phyloP scores from a whole-genome alignment of 2,113 vertebrate species.

The Chamaetylas fuelleborni region DNA sequence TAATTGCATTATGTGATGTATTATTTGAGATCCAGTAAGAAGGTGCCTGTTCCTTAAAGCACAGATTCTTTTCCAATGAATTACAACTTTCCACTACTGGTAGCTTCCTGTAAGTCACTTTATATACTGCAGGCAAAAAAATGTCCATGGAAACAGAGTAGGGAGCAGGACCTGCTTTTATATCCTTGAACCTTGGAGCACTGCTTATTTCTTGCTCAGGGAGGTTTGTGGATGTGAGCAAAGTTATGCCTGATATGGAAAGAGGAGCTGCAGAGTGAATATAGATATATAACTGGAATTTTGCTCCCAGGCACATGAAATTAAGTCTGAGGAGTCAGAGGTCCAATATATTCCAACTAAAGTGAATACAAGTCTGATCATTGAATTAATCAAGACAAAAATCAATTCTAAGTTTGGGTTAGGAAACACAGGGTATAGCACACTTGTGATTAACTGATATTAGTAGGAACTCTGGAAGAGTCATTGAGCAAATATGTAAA shows the following conservation, averaged over 20 bases:
- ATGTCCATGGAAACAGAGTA: not conserved
- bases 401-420: not conserved
- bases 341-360: not conserved
- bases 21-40: slow-evolving; percentile 52
- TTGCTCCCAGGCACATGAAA: slow-evolving; percentile 16
- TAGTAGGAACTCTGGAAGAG: not conserved
- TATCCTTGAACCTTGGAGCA: not conserved
- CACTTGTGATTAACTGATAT: not conserved
- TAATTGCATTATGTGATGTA: slow-evolving; percentile 52
- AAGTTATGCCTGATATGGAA: not conserved
- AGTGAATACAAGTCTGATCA: not conserved
- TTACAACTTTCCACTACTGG: slow-evolving; percentile 4
- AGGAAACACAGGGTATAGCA: not conserved
- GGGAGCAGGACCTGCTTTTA: slow-evolving; percentile 12
- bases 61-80: slow-evolving; percentile 17
- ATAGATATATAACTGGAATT: not conserved
- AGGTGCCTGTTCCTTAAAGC: slow-evolving; percentile 34
- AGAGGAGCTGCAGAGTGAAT: not conserved
- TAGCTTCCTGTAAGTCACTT: slow-evolving; percentile 19
- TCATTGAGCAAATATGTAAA: not conserved
- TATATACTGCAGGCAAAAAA: not conserved
- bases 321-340: slow-evolving; percentile 19
- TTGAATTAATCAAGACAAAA: not conserved
- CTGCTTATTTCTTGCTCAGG: slow-evolving; percentile 9
- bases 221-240: not conserved